Base-by-base conservation (phyloP, 2,113 vertebrate genomes). In the Zosterops hypoxanthus region DNA sequence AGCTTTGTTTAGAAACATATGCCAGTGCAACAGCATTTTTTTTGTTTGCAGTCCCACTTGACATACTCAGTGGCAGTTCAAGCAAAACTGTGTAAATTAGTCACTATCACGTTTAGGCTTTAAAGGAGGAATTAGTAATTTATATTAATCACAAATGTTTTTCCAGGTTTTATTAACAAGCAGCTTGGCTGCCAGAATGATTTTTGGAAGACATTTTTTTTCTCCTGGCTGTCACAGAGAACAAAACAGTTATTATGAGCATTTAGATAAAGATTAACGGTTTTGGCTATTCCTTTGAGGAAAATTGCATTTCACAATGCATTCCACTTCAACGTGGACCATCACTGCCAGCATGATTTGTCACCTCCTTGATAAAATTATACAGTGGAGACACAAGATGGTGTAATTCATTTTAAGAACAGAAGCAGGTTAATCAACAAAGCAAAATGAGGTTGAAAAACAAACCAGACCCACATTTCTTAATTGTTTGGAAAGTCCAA, bases 241-340 rank as follows among this genome's bases (percentile, higher is more conserved):
- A 97, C 94, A 98, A 96, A 97, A 91, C 72, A 82, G 94, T 97
- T 96, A 97, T 98, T 98, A 97, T 97, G 96, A 92, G 55, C 97
- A 96, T 97, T 98, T 98, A 98, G 97, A 98, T 98, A 98, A 98
- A 98, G 98, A 99, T 98, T 91, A 99, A 98, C 93, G 47, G 97
- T 97, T 98, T 98, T 95, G 95, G 97, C 98, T 97, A 93, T 98
- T 98, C 97, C 95, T 97, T 97, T 96, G 91, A 97, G 64, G 95
- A 98, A 97, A 98, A 94, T 59, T 78, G 50, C 95, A 89, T 96
- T 98, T 98, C 97, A 97, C 97, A 97, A 88, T 97, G 94, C 92
- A 97, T 98, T 98, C 92, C 86, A 97, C 94, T 98, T 97, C 72
- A 97, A 68, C 14, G 11, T 49, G 52, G 93, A 97, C 94, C 7